Conservation (phyloP, 1,140 invertebrate genomes). For the Gryon sp. region DNA sequence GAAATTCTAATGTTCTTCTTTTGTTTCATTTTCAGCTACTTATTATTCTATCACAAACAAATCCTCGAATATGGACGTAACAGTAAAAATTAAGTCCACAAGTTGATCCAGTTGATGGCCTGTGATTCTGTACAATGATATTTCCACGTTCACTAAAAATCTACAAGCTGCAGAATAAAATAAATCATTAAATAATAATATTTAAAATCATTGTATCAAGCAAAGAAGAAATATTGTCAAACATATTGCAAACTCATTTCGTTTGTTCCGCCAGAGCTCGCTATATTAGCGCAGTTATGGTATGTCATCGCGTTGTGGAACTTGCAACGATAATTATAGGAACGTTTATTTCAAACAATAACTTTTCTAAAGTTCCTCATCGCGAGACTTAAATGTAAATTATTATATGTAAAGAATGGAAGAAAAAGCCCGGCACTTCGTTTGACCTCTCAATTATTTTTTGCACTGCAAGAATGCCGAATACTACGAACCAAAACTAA, state of each 20-base stretch:
- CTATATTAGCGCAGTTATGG: slow-evolving; percentile 50
- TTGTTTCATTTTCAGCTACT: slow-evolving; percentile 83
- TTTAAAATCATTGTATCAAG: no score
- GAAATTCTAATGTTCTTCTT: no score
- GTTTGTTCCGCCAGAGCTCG: slow-evolving; percentile 7
- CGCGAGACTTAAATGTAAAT: slow-evolving; percentile 11
- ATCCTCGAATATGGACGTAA: slow-evolving; percentile 88
- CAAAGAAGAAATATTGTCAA: no score
- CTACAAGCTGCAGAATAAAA: no score
- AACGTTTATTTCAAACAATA: no score
- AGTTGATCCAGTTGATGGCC: slow-evolving; percentile 7
- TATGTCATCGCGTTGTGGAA: not conserved
- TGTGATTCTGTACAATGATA: slow-evolving; percentile 42
- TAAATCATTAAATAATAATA: no score
- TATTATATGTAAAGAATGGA: slow-evolving; percentile 1
- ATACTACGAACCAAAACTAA: slow-evolving; percentile 20
- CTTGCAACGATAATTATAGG: no score
- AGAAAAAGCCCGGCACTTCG: slow-evolving; percentile 30
- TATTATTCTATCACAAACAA: slow-evolving; percentile 96
- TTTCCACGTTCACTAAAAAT: no score
- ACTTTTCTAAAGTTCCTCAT: not conserved
- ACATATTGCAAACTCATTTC: not conserved
- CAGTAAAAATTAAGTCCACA: slow-evolving; percentile 68
- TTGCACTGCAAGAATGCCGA: slow-evolving; percentile 48
- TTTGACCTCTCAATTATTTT: slow-evolving; percentile 44